A percentile compares a stretch with the other conserved stretches of the same genome.
Conservation (phyloP, 2,888 invertebrate genomes). For the Agonopterix alstromeriana region DNA sequence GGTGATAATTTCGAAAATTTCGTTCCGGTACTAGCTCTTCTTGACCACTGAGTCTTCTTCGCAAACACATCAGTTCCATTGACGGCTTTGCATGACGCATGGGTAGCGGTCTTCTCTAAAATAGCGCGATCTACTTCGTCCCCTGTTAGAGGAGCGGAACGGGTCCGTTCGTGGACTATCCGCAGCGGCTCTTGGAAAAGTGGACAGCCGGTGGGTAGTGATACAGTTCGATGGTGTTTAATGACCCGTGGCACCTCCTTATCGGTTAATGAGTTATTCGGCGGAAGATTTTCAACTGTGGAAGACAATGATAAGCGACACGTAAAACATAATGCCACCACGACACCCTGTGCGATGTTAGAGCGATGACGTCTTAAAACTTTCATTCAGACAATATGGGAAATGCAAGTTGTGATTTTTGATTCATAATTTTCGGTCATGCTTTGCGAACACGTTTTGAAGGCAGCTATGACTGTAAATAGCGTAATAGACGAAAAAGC, state of each 20-base stretch:
- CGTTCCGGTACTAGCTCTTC: slow-evolving; percentile 66
- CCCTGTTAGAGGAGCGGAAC: slow-evolving; percentile 81
- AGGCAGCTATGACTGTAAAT: too few relatives aligned
- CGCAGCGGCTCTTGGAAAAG: slow-evolving; percentile 53
- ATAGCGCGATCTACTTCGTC: slow-evolving; percentile 56
- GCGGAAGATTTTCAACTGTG: slow-evolving; percentile 63
- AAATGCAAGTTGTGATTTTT: too few relatives aligned
- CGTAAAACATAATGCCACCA: slow-evolving; percentile 61
- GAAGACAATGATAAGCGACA: slow-evolving; percentile 64
- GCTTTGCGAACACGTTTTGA: too few relatives aligned
- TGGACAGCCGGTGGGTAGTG: slow-evolving; percentile 55
- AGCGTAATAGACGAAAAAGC: too few relatives aligned
- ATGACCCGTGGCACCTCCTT: slow-evolving; percentile 38
- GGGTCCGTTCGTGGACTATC: slow-evolving; percentile 80
- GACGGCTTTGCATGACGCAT: slow-evolving; percentile 52
- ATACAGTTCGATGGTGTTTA: slow-evolving; percentile 61
- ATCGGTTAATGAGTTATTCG: slow-evolving; percentile 62
- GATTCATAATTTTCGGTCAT: too few relatives aligned
- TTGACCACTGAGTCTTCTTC: slow-evolving; percentile 51
- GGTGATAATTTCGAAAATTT: slow-evolving; percentile 64
- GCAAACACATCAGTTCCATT: slow-evolving; percentile 42
- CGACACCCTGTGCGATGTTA: slow-evolving; percentile 51
- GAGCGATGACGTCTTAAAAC: slow-evolving; percentile 16
- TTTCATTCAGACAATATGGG: slow-evolving; percentile 1
- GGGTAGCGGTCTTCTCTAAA: slow-evolving; percentile 44